These are phyloP conservation scores for Ctenicera cuprea DNA, from an alignment of 2,888 invertebrate species.

Conservation along the genomic window DNA sequence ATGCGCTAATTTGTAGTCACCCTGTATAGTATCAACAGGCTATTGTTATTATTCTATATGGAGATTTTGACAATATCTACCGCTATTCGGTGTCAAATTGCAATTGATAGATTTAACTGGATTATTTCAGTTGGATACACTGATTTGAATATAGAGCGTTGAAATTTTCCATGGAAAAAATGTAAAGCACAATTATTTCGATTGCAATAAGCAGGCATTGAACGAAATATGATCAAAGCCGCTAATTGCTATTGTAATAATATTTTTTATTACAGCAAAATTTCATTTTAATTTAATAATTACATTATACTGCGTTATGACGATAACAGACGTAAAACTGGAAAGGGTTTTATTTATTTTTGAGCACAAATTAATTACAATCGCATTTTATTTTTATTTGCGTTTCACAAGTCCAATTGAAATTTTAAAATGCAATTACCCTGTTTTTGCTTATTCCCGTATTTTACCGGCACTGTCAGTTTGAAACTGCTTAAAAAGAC, in stretches of 20 bases:
- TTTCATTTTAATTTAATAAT: background rate
- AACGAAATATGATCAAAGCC: slow-evolving; percentile 2
- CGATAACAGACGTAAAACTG: too few species aligned
- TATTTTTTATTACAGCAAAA: too few species aligned
- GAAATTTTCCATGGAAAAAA: background rate
- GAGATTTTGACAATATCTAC: background rate
- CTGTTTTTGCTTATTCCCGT: slow-evolving; percentile 17
- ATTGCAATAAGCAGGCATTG: background rate
- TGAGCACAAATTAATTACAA: too few species aligned
- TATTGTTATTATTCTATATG: too few species aligned
- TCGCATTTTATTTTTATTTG: too few species aligned
- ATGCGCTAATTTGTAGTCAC: too few species aligned
- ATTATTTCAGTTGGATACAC: slow-evolving; percentile 10
- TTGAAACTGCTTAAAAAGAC: slow-evolving; percentile 53
- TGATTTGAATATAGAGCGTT: slow-evolving; percentile 3
- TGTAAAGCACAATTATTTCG: background rate
- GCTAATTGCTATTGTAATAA: background rate
- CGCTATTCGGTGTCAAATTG: background rate
- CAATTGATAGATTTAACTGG: slow-evolving; percentile 2
- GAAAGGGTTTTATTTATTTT: too few species aligned
- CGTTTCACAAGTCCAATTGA: too few species aligned
- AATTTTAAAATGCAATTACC: slow-evolving; percentile 23
- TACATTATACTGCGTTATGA: too few species aligned
- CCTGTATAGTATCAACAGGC: too few species aligned
- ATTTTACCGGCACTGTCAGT: slow-evolving; percentile 12